phyloP scores from a whole-genome alignment of 1,140 invertebrate genomes.

The Babylonia areolata region DNA sequence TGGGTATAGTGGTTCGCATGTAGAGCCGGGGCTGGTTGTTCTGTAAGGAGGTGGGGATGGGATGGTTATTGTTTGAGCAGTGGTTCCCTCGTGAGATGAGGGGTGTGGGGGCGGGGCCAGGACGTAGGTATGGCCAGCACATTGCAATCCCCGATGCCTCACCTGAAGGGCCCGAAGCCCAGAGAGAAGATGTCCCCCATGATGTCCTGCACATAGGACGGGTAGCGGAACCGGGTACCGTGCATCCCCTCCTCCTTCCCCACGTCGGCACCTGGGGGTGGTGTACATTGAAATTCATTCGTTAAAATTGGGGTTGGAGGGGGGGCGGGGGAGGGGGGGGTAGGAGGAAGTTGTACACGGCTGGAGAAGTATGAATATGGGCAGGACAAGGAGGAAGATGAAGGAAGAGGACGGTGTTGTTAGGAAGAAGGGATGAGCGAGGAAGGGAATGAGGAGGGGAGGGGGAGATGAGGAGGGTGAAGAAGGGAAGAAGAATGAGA shows the following conservation, averaged over 20 bases:
- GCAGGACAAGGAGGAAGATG: background rate
- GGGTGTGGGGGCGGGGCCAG: too few relatives aligned
- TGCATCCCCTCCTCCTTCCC: slow-evolving; percentile 67
- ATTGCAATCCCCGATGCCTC: too few relatives aligned
- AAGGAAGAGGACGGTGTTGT: background rate
- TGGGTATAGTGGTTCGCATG: too few relatives aligned
- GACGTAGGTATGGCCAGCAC: too few relatives aligned
- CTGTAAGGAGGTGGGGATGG: too few relatives aligned
- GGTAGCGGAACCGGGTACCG: slow-evolving; percentile 80
- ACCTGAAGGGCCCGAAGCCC: slow-evolving; percentile 84
- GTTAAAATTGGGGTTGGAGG: background rate
- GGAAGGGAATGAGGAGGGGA: background rate
- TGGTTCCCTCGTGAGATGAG: too few relatives aligned
- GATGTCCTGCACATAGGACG: slow-evolving; percentile 84
- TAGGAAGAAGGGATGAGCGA: background rate
- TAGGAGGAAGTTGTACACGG: too few relatives aligned
- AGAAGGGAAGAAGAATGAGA: background rate
- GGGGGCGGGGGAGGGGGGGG: background rate
- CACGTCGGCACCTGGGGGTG: slow-evolving; percentile 76
- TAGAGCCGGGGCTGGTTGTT: too few relatives aligned
- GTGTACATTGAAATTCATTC: background rate
- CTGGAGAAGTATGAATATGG: background rate
- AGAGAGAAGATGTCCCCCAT: slow-evolving; percentile 86
- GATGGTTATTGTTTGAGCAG: too few relatives aligned
- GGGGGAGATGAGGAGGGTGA: background rate